phyloP scores from a whole-genome alignment of 2,113 vertebrate genomes.

The Lepidothrix coronata region DNA sequence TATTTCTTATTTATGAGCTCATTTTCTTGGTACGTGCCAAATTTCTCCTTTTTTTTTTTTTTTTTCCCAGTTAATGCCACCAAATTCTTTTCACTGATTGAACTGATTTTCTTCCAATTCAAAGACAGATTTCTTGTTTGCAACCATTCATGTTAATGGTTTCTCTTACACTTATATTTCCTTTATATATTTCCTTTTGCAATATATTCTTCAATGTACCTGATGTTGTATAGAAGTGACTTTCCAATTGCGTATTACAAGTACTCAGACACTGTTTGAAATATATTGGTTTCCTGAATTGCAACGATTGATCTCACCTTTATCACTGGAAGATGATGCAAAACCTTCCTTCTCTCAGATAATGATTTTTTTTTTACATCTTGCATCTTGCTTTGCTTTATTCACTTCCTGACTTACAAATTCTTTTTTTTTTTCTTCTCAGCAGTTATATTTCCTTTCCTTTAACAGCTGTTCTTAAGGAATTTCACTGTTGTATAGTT shows the following conservation, averaged over 20 bases:
- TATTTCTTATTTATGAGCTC: not conserved
- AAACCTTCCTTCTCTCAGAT: not conserved
- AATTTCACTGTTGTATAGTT: conserved; percentile 42
- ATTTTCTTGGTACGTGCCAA: not conserved
- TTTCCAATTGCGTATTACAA: not conserved
- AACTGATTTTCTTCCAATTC: not conserved
- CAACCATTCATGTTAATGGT: not conserved
- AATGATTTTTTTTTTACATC: not conserved
- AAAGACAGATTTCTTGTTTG: not conserved
- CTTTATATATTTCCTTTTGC: not conserved
- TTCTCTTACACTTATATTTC: not conserved
- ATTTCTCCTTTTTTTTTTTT: not conserved
- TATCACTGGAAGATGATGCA: not conserved
- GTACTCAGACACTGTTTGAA: not conserved
- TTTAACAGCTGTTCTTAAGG: conserved; percentile 42
- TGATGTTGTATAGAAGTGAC: not conserved
- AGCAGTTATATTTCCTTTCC: not conserved
- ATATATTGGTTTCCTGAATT: not conserved
- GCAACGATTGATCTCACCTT: not conserved
- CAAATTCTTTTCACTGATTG: not conserved
- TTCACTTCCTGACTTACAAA: not conserved
- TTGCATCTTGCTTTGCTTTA: not conserved
- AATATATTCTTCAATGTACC: not conserved
- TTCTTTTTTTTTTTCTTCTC: not conserved
- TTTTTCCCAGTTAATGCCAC: not conserved